Percentiles rank a stretch among this genome's conserved stretches.
These are phyloP conservation scores for Megathymus violae DNA, from an alignment of 1,140 invertebrate genomes.

Conservation along the genomic window DNA sequence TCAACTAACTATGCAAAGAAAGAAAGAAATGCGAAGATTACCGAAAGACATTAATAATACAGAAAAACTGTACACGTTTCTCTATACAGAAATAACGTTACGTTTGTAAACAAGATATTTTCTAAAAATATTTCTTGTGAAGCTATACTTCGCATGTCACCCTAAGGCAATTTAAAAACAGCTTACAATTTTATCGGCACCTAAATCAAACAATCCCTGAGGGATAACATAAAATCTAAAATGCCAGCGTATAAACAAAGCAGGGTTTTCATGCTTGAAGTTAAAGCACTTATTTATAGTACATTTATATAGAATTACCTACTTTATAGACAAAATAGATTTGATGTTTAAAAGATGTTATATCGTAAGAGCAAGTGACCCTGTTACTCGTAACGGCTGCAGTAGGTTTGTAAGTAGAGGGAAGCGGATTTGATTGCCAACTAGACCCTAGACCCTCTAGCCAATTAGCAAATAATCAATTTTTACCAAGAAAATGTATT, in stretches of 20 bases:
- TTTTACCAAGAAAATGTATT: too few relatives aligned
- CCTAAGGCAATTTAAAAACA: conserved; percentile 34
- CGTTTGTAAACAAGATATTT: neutral
- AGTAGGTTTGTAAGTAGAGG: too few relatives aligned
- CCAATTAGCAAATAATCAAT: too few relatives aligned
- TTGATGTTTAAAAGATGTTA: too few relatives aligned
- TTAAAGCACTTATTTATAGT: conserved; percentile 1
- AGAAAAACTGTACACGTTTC: neutral
- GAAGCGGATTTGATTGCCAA: too few relatives aligned
- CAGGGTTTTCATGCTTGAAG: conserved; percentile 21
- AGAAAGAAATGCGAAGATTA: too few relatives aligned
- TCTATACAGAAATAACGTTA: neutral
- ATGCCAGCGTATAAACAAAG: conserved; percentile 32
- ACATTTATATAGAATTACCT: neutral
- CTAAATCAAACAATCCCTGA: conserved; percentile 33
- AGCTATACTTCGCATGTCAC: conserved; percentile 26
- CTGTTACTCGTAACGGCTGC: too few relatives aligned
- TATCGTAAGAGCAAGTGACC: too few relatives aligned
- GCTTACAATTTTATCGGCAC: conserved; percentile 35
- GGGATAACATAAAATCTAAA: conserved; percentile 34
- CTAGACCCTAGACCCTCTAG: too few relatives aligned
- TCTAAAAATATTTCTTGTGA: conserved; percentile 4
- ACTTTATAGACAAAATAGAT: neutral
- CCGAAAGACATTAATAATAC: neutral
- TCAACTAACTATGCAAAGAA: too few relatives aligned